These are phyloP conservation scores for Drosophila sulfurigaster DNA, from an alignment of 1,140 invertebrate species.

Conservation along the genomic window DNA sequence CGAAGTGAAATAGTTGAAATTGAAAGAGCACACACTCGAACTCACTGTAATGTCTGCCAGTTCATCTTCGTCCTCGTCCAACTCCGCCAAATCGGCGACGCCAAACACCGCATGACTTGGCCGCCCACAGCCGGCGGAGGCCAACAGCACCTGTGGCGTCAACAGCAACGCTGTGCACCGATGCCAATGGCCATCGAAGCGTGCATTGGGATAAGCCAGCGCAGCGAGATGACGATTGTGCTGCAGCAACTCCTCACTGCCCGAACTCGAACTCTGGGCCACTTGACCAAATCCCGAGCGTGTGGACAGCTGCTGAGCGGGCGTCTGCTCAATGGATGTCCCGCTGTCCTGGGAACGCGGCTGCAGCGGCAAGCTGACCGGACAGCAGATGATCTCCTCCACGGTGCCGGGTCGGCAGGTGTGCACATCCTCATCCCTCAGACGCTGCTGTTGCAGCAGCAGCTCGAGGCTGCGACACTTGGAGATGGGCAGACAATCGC, in stretches of 20 bases:
- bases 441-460: conserved; percentile 46
- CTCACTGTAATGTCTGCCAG: conserved; percentile 58
- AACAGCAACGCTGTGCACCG: conserved; percentile 60
- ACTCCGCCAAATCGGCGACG: conserved; percentile 59
- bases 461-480: conserved; percentile 47
- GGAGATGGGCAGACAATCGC: conserved; percentile 50
- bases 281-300: too few species aligned
- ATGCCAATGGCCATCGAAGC: conserved; percentile 63
- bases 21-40: not conserved
- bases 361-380: conserved; percentile 46
- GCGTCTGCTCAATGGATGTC: not conserved
- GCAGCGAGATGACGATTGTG: conserved; percentile 59
- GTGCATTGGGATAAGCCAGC: conserved; percentile 63
- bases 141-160: conserved; percentile 53
- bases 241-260: conserved; percentile 35
- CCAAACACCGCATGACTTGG: conserved; percentile 69
- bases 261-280: conserved; percentile 5
- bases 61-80: conserved; percentile 64
- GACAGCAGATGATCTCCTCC: conserved; percentile 73
- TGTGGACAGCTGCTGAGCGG: not conserved
- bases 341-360: conserved; percentile 38
- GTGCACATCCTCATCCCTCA: conserved; percentile 56
- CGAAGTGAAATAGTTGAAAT: too few species aligned
- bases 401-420: conserved; percentile 50
- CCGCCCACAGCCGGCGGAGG: conserved; percentile 52